A percentile compares a stretch with the other conserved stretches of the same genome.
Conservation (phyloP, 2,113 vertebrate genomes). For the Gallinago undulata region DNA sequence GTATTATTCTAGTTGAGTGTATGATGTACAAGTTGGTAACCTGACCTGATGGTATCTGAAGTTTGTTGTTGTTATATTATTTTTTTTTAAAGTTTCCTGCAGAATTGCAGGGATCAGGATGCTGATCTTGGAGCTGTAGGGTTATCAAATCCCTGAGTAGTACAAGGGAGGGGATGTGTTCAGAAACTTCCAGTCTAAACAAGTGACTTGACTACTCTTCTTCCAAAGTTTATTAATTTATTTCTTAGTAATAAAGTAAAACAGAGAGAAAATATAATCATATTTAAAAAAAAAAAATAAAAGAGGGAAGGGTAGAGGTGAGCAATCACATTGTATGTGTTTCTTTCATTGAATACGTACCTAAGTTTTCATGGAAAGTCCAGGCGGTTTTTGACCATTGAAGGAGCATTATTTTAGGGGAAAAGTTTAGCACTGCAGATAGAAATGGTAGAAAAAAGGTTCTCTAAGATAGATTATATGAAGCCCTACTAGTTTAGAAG, state of each 20-base stretch:
- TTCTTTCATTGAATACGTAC: neutral
- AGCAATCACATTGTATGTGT: neutral
- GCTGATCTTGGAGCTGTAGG: neutral
- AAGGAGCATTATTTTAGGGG: neutral
- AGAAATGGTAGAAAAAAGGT: neutral
- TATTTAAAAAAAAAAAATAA: neutral
- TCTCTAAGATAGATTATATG: neutral
- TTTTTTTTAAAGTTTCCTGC: neutral
- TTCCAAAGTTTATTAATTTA: neutral
- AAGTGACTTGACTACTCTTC: neutral
- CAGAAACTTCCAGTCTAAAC: neutral
- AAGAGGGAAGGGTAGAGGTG: neutral
- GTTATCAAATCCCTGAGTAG: neutral
- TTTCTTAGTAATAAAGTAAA: neutral
- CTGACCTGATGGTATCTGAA: neutral
- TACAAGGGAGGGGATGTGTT: neutral
- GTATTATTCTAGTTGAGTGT: neutral
- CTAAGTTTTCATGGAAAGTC: neutral
- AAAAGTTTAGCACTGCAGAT: neutral
- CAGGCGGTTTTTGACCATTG: neutral
- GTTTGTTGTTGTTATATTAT: neutral
- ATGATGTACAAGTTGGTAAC: neutral
- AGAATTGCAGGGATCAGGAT: neutral
- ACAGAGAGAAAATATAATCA: neutral
- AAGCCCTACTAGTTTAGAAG: neutral